phyloP scores from a whole-genome alignment of 2,888 invertebrate species.

The Drosophila yooni region DNA sequence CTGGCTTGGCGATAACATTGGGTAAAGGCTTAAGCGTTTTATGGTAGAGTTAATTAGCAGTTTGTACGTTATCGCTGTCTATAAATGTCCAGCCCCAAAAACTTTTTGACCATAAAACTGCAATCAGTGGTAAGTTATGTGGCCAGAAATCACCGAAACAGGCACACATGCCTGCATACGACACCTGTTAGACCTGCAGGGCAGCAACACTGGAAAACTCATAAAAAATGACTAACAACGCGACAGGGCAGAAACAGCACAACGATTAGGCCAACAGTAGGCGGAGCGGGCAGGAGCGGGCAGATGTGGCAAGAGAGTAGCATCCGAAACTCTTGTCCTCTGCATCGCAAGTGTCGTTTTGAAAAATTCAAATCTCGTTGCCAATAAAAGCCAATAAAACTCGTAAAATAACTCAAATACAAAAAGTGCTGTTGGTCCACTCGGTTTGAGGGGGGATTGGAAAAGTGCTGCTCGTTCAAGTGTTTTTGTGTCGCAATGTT shows the following conservation, averaged over 20 bases:
- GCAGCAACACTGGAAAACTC: conserved; percentile 44
- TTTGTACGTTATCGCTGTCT: conserved; percentile 61
- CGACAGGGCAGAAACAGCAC: conserved; percentile 44
- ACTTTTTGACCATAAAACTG: conserved; percentile 83
- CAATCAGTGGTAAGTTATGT: conserved; percentile 83
- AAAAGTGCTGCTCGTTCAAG: conserved; percentile 54
- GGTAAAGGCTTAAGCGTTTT: conserved; percentile 60
- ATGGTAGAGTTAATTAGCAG: conserved; percentile 73
- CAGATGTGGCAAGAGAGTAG: conserved; percentile 8
- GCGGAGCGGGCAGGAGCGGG: conserved; percentile 1
- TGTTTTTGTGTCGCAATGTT: conserved; percentile 78
- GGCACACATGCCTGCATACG: conserved; percentile 28
- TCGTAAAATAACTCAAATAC: conserved; percentile 79
- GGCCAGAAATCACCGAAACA: conserved; percentile 47
- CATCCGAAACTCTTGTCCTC: conserved; percentile 25
- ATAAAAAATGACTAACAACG: conserved; percentile 83
- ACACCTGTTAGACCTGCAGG: conserved; percentile 81
- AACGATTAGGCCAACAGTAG: conserved; percentile 46
- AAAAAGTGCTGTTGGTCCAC: conserved; percentile 22
- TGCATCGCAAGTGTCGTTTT: conserved; percentile 68
- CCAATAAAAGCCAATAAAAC: conserved; percentile 82
- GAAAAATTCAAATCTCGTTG: conserved; percentile 80
- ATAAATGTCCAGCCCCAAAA: conserved; percentile 56
- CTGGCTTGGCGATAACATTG: conserved; percentile 27
- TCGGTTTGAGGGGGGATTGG: neutral